Evolutionary conservation across 2,113 vertebrate species (phyloP), one percentile per base, ranked within the genome.

Genomic region (Coreoperca whiteheadi): DNA sequence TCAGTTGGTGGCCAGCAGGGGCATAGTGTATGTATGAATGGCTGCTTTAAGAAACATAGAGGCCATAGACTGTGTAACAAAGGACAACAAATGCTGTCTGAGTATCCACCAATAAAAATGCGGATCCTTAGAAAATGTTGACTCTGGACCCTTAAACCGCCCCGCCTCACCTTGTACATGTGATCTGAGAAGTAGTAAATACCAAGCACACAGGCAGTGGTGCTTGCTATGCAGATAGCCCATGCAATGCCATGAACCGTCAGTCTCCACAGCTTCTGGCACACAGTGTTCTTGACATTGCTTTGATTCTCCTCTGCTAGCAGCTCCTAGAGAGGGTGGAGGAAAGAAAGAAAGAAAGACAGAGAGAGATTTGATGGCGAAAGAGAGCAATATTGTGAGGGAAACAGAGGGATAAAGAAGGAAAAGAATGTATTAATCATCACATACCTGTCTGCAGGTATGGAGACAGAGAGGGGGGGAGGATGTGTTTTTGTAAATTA

Each of bases 241-340:
- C 98, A 99, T 6, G 95, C 95, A 43, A 97, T 70, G 0, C 87
- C 51, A 4, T 95, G 86, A 12, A 96, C 56, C 0, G 64, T 0
- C 2, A 54, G 1, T 43, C 14, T 92, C 6, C 74, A 1, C 82
- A 97, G 67, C 37, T 46, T 28, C 91, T 94, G 94, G 0, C 74
- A 72, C 56, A 0, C 0, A 0, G 93, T 82, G 70, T 23, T 87
- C 11, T 88, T 51, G 2, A 0, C 10, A 0, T 75, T 39, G 1
- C 87, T 90, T 1, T 82, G 91, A 37, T 28, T 90, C 75, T 87
- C 93, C 56, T 97, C 97, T 0, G 95, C 94, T 63, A 99, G 87
- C 92, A 98, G 91, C 92, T 99, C 98, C 98, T 99, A 88, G 41
- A 81, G 11, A 72, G 5, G 18, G 23, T 20, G 3, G 16, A 39